phyloP scores from a whole-genome alignment of 1,140 invertebrate genomes.

The Phenacoccus solenopsis region DNA sequence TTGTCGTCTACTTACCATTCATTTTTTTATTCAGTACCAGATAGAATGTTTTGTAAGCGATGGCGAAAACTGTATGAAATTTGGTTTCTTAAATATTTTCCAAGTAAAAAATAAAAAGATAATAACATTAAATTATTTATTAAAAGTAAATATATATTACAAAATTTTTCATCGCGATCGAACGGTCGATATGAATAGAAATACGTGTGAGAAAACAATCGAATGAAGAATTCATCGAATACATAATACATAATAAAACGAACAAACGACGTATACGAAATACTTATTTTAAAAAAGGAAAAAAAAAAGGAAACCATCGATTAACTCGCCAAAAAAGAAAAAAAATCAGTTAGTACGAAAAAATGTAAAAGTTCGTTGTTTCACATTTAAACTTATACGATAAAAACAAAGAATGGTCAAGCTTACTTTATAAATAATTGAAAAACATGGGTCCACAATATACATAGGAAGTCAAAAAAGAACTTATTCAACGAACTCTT shows the following conservation, averaged over 20 bases:
- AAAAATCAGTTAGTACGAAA: too few relatives aligned
- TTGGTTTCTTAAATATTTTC: too few relatives aligned
- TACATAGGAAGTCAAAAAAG: too few relatives aligned
- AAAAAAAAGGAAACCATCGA: background rate
- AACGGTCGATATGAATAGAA: background rate
- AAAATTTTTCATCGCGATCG: background rate
- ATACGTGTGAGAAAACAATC: background rate
- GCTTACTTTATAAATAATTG: background rate
- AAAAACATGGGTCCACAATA: background rate
- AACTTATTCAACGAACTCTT: background rate
- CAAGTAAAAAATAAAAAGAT: background rate
- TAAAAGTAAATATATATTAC: background rate
- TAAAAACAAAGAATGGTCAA: too few relatives aligned
- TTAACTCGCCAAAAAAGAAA: background rate
- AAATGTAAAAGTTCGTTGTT: too few relatives aligned
- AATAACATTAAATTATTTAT: background rate
- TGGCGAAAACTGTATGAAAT: too few relatives aligned
- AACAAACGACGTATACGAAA: background rate
- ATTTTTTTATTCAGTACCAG: too few relatives aligned
- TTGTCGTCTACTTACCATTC: too few relatives aligned
- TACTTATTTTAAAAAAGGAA: background rate
- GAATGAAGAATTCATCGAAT: too few relatives aligned
- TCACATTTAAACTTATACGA: background rate
- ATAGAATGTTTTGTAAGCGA: too few relatives aligned
- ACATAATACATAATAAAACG: too few relatives aligned